Conservation (phyloP, 2,797 vertebrate species). For the Pelodytes ibericus region DNA sequence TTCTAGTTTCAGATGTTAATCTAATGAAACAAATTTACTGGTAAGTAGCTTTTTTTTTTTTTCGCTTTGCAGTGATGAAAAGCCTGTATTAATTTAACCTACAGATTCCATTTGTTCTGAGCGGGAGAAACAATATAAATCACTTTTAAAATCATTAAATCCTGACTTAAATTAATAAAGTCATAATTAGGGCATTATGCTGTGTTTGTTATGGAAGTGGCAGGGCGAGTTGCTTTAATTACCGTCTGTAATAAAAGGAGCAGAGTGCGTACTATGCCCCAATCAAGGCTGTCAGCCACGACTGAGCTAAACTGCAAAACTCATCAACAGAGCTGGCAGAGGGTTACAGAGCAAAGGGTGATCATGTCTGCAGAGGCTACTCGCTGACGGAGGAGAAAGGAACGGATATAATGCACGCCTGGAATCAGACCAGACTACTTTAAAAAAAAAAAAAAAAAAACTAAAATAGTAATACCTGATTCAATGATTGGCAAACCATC, state of each 20-base stretch:
- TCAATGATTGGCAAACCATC: constrained; percentile 63
- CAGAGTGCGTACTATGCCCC: constrained; percentile 85
- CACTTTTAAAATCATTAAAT: constrained; percentile 97
- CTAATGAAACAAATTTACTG: constrained; percentile 92
- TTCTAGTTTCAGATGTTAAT: constrained; percentile 88
- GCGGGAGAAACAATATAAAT: constrained; percentile 99
- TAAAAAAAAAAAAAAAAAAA: too few species aligned
- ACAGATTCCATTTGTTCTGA: constrained; percentile 99
- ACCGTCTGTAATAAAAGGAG: constrained; percentile 98
- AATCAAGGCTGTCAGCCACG: constrained; percentile 82
- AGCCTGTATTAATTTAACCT: constrained; percentile 99
- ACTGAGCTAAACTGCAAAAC: constrained; percentile 75
- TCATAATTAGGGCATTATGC: constrained; percentile 98
- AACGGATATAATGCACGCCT: constrained; percentile 65
- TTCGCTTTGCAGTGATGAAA: constrained; percentile 94
- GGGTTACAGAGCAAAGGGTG: constrained; percentile 67
- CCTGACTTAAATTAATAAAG: constrained; percentile 95
- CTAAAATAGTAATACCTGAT: neutral
- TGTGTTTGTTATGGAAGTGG: constrained; percentile 98
- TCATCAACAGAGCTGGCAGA: constrained; percentile 76
- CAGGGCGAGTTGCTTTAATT: constrained; percentile 98
- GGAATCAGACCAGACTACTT: neutral
- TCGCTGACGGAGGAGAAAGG: constrained; percentile 66
- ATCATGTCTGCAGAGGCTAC: constrained; percentile 69
- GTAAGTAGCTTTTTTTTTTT: constrained; percentile 90